Evolutionary conservation across 2,888 invertebrate species (phyloP).

Genomic region (Drosophila kuntzei): DNA sequence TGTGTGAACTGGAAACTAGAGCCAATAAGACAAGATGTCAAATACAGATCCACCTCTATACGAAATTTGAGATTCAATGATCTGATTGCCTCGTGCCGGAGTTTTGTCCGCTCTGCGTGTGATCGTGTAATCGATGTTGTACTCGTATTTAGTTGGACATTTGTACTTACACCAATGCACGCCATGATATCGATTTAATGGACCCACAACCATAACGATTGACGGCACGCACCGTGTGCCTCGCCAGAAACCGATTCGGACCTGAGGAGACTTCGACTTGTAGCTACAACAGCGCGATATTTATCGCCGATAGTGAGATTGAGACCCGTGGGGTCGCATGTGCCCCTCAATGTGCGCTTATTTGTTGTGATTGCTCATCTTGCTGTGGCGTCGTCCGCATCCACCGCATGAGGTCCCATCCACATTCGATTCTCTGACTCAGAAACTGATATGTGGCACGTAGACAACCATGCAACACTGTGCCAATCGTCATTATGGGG

Average conservation of each 20-base stretch:
- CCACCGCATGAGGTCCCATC: constrained; percentile 43
- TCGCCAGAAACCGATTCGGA: constrained; percentile 61
- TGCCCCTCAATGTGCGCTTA: constrained; percentile 15
- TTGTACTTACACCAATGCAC: constrained; percentile 76
- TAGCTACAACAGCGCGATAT: constrained; percentile 61
- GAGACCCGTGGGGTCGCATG: constrained; percentile 42
- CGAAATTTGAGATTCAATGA: not conserved
- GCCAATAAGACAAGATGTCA: constrained; percentile 37
- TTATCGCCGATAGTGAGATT: constrained; percentile 63
- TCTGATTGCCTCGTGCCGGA: constrained; percentile 51
- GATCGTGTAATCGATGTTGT: constrained; percentile 83
- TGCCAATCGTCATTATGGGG: constrained; percentile 37
- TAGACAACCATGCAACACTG: constrained; percentile 19
- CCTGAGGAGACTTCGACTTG: constrained; percentile 1
- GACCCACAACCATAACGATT: constrained; percentile 66
- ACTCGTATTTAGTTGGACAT: constrained; percentile 74
- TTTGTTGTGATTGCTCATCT: constrained; percentile 26
- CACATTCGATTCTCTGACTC: not conserved
- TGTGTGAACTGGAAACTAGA: constrained; percentile 1
- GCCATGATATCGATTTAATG: constrained; percentile 82
- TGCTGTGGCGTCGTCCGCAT: constrained; percentile 1
- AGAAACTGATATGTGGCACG: constrained; percentile 27
- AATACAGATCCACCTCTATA: constrained; percentile 20
- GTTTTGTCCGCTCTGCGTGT: constrained; percentile 67
- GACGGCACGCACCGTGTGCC: no score